Evolutionary conservation across 2,113 vertebrate genomes (phyloP).

Genomic region (Melanostigma gelatinosum): DNA sequence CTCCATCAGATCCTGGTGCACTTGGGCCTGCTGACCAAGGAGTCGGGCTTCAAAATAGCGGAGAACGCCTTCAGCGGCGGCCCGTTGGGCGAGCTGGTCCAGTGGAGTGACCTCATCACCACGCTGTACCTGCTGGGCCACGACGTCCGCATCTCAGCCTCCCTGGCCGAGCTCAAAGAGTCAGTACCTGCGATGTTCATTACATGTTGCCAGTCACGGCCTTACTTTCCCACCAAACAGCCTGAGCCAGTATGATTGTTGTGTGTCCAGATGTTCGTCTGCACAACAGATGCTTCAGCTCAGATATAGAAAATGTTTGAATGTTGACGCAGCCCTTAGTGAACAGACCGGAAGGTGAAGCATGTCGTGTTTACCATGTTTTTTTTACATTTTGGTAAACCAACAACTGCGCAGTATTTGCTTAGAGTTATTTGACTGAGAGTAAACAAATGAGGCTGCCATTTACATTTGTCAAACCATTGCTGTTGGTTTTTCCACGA

Average conservation of each 20-base stretch:
- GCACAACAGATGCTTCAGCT: neutral
- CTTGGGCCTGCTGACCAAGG: conserved; percentile 96
- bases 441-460: neutral
- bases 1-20: conserved; percentile 91
- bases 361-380: neutral
- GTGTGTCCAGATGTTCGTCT: neutral
- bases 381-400: neutral
- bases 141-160: conserved; percentile 96
- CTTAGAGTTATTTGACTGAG: neutral
- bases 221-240: neutral
- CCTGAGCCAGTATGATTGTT: neutral
- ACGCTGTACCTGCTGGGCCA: conserved; percentile 98
- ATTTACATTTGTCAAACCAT: neutral
- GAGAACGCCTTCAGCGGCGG: conserved; percentile 98
- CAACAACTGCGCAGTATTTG: neutral
- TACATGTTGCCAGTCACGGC: too few species aligned
- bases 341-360: neutral
- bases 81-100: conserved; percentile 96
- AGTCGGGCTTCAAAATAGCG: conserved; percentile 99
- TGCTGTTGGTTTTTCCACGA: neutral
- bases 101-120: conserved; percentile 99
- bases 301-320: neutral
- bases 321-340: too few species aligned
- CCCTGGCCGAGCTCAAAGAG: conserved; percentile 98
- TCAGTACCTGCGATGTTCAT: conserved; percentile 79